Conservation (phyloP, 2,113 vertebrate genomes). For the Tupaia tana region DNA sequence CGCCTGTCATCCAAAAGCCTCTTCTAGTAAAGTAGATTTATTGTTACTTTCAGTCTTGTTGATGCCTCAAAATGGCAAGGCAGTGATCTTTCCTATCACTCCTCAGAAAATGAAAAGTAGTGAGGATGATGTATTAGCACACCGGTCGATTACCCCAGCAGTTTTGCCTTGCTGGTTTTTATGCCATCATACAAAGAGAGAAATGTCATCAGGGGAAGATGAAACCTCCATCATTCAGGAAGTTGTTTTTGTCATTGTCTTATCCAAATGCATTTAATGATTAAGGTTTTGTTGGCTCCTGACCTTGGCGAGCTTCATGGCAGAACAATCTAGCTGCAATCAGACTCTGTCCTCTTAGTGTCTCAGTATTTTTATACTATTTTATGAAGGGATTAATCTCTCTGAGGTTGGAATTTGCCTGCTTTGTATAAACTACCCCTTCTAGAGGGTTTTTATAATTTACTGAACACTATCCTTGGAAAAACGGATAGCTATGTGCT, state of each 20-base stretch:
- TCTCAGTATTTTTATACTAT: slow-evolving; percentile 38
- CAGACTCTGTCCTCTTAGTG: neutral
- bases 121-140: neutral
- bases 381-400: slow-evolving; percentile 64
- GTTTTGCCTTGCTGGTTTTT: neutral
- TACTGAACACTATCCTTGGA: neutral
- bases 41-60: neutral
- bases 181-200: neutral
- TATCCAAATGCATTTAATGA: slow-evolving; percentile 44
- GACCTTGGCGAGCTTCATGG: neutral
- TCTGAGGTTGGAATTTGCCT: slow-evolving; percentile 62
- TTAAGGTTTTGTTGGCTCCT: neutral
- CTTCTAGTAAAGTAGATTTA: neutral
- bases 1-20: neutral
- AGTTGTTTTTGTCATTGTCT: slow-evolving; percentile 30
- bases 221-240: neutral
- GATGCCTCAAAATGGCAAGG: neutral
- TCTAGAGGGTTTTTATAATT: slow-evolving; percentile 38
- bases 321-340: neutral
- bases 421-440: slow-evolving; percentile 39
- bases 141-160: neutral
- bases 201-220: neutral
- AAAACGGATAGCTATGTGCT: neutral
- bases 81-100: neutral
- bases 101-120: neutral